Base-by-base conservation (phyloP, 1,140 invertebrate genomes). In the Planococcus citri region DNA sequence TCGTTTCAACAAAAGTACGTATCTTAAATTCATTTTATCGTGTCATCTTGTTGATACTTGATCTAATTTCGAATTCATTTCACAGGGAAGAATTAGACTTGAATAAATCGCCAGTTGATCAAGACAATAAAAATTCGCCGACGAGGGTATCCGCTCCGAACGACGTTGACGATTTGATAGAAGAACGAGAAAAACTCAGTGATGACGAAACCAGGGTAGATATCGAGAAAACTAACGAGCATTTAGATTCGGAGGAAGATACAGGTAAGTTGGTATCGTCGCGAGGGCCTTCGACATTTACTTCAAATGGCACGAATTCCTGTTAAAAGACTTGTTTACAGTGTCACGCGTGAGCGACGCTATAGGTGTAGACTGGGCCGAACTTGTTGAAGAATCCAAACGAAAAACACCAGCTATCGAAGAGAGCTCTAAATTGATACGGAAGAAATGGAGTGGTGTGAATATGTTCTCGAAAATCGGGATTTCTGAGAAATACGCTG, bases 341-440 rank as follows among this genome's bases (percentile, higher is more conserved):
- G 73, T 73, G 72, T 72, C 85, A 79, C 90, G 89, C 70, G 83
- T 93, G 70, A 89, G 90, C 17, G 91, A 94, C 79, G 90, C 90
- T 20, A 77, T 95, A 12, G 90, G 91, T n/a, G 91, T 94, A 0
- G 92, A 95, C 78, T 95, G 92, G 92, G 88, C 91, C 27, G 91
- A 90, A 78, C 79, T 94, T 12, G 87, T 92, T 0, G 87, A 64
- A 17, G 60, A 64, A 4, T 64, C 60, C 10, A 64, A 64, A 25
- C 9, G 20, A 9, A 64, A 64, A 27, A 83, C 8, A 80, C 82
- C 69, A 78, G 71, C 67, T 74, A 77, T 1, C 73, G 81, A 20
- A 70, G 75, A 72, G 76, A 72, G 79, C 73, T 80, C 80, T 20
- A 78, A 76, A 41, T 82, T 82, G 29, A 86, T 85, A 1, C 84